Conservation (phyloP, 1,140 invertebrate species). For the Mylabris phalerata region DNA sequence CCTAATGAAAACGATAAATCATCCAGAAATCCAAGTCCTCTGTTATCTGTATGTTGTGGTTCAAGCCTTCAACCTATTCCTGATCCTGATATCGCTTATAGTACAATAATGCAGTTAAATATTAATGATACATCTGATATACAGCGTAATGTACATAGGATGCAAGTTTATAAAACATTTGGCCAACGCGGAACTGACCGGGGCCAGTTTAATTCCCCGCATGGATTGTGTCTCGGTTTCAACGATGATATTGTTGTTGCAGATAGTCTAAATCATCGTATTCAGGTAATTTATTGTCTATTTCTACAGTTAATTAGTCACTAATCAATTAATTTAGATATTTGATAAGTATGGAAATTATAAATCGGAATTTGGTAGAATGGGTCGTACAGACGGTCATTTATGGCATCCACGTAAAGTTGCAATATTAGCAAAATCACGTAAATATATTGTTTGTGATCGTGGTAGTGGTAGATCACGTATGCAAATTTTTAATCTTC, state of each 20-base stretch:
- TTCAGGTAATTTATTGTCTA: not conserved
- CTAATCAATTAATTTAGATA: not conserved
- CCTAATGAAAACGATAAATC: slow-evolving; percentile 3
- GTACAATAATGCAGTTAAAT: not conserved
- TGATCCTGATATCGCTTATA: not conserved
- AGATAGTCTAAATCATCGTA: slow-evolving; percentile 7
- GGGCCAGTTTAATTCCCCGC: slow-evolving; percentile 9
- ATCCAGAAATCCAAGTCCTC: not conserved
- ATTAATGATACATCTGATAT: too few species aligned
- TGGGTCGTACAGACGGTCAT: slow-evolving; percentile 5
- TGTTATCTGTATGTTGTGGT: not conserved
- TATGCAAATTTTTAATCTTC: slow-evolving; percentile 1
- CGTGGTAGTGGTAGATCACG: slow-evolving; percentile 8
- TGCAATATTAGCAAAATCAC: not conserved
- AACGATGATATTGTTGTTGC: slow-evolving; percentile 11
- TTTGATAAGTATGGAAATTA: slow-evolving; percentile 5
- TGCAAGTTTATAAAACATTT: slow-evolving; percentile 8
- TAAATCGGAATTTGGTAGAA: not conserved
- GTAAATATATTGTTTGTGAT: slow-evolving; percentile 3
- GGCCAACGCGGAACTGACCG: slow-evolving; percentile 3
- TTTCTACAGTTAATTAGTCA: not conserved
- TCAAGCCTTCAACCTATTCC: slow-evolving; percentile 1
- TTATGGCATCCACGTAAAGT: slow-evolving; percentile 11
- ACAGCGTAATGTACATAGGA: not conserved
- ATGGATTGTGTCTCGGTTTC: slow-evolving; percentile 7